Conservation (phyloP, 2,797 vertebrate species). For the Zalophus californianus region DNA sequence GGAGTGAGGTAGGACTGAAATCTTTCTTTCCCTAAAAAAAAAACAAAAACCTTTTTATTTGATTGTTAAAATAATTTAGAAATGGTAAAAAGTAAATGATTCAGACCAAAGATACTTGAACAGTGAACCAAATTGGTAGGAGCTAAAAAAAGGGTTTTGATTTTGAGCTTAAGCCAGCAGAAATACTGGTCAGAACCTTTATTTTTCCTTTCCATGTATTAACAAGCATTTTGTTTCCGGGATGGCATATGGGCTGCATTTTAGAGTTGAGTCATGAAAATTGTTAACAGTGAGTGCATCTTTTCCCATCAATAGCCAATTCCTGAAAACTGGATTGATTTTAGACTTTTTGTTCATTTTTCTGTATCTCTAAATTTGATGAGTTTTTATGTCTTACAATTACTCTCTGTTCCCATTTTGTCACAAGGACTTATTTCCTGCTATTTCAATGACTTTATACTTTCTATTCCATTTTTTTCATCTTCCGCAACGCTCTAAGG, state of each 20-base stretch:
- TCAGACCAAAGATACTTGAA: neutral
- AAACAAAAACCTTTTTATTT: neutral
- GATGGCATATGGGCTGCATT: neutral
- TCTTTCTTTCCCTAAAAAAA: neutral
- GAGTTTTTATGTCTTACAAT: neutral
- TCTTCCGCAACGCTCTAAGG: neutral
- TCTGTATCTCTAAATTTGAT: constrained; percentile 7
- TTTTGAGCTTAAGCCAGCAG: neutral
- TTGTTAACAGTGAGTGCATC: neutral
- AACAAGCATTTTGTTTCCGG: neutral
- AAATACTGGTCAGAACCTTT: neutral
- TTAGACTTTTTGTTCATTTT: constrained; percentile 7
- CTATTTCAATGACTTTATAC: neutral
- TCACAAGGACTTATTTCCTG: neutral
- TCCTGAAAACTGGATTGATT: neutral
- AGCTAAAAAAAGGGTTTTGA: neutral
- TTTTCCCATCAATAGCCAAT: neutral
- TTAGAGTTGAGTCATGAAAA: neutral
- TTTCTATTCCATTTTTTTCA: neutral
- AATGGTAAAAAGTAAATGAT: neutral
- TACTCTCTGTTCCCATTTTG: neutral
- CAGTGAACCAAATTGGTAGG: neutral
- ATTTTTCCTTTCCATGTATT: neutral
- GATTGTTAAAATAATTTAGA: neutral
- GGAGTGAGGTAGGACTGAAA: neutral